phyloP scores from a whole-genome alignment of 2,888 invertebrate genomes.

The Platypus cylindrus region DNA sequence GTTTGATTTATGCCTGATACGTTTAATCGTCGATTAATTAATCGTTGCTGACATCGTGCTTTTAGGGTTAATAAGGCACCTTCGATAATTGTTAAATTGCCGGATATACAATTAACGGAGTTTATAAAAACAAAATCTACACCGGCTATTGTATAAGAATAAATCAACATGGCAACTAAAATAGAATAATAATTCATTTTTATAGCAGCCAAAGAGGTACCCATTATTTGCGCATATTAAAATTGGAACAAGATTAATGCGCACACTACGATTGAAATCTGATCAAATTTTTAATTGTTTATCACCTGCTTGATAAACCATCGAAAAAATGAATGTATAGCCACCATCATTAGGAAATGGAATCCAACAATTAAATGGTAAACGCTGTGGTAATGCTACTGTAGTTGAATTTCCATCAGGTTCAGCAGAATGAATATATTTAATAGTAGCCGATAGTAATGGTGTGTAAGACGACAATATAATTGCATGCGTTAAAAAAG shows the following conservation, averaged over 20 bases:
- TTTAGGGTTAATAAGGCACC: slow-evolving; percentile 26
- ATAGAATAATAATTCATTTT: not conserved
- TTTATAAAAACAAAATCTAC: slow-evolving; percentile 30
- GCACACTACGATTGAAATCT: too few species aligned
- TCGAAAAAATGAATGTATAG: slow-evolving; percentile 23
- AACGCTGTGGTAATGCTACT: slow-evolving; percentile 15
- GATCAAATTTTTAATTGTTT: not conserved
- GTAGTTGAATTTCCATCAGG: slow-evolving; percentile 7
- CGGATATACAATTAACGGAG: slow-evolving; percentile 28
- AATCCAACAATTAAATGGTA: slow-evolving; percentile 30
- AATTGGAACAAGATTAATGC: too few species aligned
- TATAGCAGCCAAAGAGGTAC: not conserved
- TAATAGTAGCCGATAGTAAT: slow-evolving; percentile 18
- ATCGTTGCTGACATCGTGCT: slow-evolving; percentile 17
- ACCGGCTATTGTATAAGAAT: slow-evolving; percentile 27
- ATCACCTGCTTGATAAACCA: slow-evolving; percentile 25
- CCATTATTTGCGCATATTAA: too few species aligned
- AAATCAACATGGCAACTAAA: slow-evolving; percentile 24
- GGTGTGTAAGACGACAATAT: slow-evolving; percentile 26
- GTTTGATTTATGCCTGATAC: slow-evolving; percentile 10
- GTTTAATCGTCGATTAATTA: slow-evolving; percentile 3
- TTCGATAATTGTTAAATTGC: slow-evolving; percentile 27
- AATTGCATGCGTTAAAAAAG: slow-evolving; percentile 25
- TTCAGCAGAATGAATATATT: slow-evolving; percentile 7
- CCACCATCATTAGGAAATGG: slow-evolving; percentile 27